Evolutionary conservation across 2,888 invertebrate genomes (phyloP), one percentile per base, ranked within the genome.

Genomic region (Calliscelio sp.): DNA sequence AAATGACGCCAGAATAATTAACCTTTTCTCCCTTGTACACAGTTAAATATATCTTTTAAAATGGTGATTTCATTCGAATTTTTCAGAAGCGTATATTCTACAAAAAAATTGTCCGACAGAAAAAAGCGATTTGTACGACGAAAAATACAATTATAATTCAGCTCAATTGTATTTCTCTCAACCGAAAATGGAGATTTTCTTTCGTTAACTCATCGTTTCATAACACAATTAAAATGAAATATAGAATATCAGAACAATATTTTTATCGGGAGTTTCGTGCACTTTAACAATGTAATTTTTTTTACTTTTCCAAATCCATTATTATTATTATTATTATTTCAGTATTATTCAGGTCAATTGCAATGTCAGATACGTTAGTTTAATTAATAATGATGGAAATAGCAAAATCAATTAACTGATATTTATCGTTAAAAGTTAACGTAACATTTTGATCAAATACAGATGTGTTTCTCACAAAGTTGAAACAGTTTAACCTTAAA

Each of bases 1-100:
- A 46, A 57, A 57, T 57, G 32, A 57, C 32, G 32, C 32, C 32
- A 6, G 7, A 46, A 57, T 32, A 57, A 57, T 32, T 32, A 57
- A 57, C 32, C 20, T 32, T 57, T 57, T 57, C 25, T 57, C 32
- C 55, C 18, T 20, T 35, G 16, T 18, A 57, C 51, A 25, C 14
- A 18, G 11, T 32, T 57, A 57, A 53, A 57, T 32, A 57, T 46
- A 18, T 14, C 20, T 20, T 20, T 18, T 46, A 46, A 46, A 44
- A 46, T 20, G 20, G 1, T 20, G 46, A 46, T 46, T 46, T 18
- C 20, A 20, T 11, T 20, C 7, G n/a, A 6, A n/a, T 41, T 41
- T 41, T n/a, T n/a, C n/a, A n/a, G n/a, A n/a, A n/a, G n/a, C n/a
- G n/a, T n/a, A n/a, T n/a, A n/a, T n/a, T n/a, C n/a, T n/a, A n/a